phyloP scores from a whole-genome alignment of 2,888 invertebrate species.

The Limenitis camilla region DNA sequence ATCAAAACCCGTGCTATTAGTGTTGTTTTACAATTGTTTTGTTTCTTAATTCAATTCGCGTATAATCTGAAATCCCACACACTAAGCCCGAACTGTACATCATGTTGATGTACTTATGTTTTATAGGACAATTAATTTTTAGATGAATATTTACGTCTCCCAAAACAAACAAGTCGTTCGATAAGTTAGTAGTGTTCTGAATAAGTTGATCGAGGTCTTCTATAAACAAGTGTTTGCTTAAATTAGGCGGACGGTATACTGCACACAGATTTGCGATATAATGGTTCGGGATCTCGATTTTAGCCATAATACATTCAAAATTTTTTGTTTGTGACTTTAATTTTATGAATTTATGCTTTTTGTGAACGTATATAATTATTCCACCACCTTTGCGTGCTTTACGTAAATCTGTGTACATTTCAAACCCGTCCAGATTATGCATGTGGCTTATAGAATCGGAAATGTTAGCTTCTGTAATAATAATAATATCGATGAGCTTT shows the following conservation, averaged over 20 bases:
- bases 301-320: constrained; percentile 1
- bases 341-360: constrained; percentile 1
- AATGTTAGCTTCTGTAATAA: constrained; percentile 2
- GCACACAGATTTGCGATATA: constrained; percentile 2
- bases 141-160: constrained; percentile 1
- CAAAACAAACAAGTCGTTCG: too few species aligned
- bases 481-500: background rate
- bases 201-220: constrained; percentile 3
- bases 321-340: constrained; percentile 3
- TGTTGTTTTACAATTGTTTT: background rate
- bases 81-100: too few species aligned
- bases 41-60: constrained; percentile 1
- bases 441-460: background rate
- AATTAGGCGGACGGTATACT: constrained; percentile 2
- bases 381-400: constrained; percentile 1
- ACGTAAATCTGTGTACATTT: constrained; percentile 4
- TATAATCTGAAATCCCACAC: too few species aligned
- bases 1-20: too few species aligned
- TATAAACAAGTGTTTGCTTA: background rate
- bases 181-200: too few species aligned
- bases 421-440: constrained; percentile 1
- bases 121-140: background rate
- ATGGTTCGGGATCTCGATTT: background rate
- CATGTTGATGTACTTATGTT: constrained; percentile 5
- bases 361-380: background rate